Conservation (phyloP, 2,113 vertebrate genomes). For the Tetrax tetrax region DNA sequence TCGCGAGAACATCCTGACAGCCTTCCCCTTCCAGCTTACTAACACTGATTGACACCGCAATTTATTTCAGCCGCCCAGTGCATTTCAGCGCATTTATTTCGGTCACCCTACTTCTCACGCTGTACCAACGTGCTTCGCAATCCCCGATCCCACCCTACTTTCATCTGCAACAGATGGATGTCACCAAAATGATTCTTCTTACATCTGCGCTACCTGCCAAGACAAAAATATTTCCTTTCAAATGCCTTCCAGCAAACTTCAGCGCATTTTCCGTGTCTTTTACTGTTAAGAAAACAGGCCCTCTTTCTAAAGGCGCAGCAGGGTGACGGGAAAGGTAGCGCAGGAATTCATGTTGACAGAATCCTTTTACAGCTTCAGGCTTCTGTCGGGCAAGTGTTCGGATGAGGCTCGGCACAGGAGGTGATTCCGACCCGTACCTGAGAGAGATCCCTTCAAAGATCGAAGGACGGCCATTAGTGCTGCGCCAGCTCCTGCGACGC, state of each 20-base stretch:
- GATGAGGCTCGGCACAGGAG: neutral
- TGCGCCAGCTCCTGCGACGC: neutral
- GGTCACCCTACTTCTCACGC: neutral
- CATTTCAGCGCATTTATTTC: neutral
- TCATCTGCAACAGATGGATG: conserved; percentile 56
- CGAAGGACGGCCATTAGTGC: neutral
- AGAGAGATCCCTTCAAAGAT: neutral
- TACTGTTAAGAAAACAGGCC: conserved; percentile 7
- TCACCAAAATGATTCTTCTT: conserved; percentile 16
- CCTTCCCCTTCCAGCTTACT: neutral
- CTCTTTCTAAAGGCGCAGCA: neutral
- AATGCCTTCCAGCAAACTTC: conserved; percentile 36
- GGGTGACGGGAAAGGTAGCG: neutral
- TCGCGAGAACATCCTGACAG: neutral
- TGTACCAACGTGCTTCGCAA: neutral
- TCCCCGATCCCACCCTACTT: neutral
- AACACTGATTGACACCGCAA: neutral
- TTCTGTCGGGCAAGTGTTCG: neutral
- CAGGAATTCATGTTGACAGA: neutral
- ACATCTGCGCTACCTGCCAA: neutral
- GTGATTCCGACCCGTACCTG: neutral
- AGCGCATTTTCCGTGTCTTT: neutral
- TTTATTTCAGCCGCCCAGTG: neutral
- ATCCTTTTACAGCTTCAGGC: neutral
- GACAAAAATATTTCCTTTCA: conserved; percentile 54